Conservation (phyloP, 2,888 invertebrate genomes). For the Zaprionus bogoriensis region DNA sequence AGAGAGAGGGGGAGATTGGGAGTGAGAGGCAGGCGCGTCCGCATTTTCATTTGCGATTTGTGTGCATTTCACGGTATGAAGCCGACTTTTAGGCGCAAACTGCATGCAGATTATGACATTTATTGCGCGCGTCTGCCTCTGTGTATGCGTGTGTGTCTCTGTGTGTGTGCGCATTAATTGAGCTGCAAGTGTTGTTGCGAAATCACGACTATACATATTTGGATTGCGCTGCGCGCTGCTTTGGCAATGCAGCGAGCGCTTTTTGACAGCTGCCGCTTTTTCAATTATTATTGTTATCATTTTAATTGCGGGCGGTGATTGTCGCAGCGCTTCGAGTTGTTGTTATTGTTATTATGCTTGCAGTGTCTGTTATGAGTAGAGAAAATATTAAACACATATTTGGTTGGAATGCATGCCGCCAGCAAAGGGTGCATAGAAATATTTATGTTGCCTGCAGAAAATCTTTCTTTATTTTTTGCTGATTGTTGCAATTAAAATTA, state of each 20-base stretch:
- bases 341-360: neutral
- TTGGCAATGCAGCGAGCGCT: constrained; percentile 22
- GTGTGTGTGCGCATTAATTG: constrained; percentile 13
- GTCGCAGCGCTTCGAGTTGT: constrained; percentile 10
- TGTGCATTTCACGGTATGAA: constrained; percentile 40
- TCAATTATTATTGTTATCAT: constrained; percentile 63
- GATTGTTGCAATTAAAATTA: no score
- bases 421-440: neutral
- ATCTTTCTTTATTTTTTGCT: no score
- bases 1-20: neutral
- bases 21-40: neutral
- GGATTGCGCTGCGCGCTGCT: constrained; percentile 27
- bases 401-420: neutral
- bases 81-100: constrained; percentile 62
- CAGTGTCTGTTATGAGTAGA: neutral
- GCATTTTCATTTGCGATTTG: constrained; percentile 33
- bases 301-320: constrained; percentile 23
- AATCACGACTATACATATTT: constrained; percentile 44
- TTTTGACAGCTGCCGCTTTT: constrained; percentile 42
- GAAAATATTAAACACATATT: neutral
- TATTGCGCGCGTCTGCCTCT: neutral
- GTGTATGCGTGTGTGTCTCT: neutral
- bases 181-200: constrained; percentile 41
- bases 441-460: no score
- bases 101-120: constrained; percentile 56